Evolutionary conservation across 2,113 vertebrate genomes (phyloP).

Genomic region (Gadus macrocephalus): DNA sequence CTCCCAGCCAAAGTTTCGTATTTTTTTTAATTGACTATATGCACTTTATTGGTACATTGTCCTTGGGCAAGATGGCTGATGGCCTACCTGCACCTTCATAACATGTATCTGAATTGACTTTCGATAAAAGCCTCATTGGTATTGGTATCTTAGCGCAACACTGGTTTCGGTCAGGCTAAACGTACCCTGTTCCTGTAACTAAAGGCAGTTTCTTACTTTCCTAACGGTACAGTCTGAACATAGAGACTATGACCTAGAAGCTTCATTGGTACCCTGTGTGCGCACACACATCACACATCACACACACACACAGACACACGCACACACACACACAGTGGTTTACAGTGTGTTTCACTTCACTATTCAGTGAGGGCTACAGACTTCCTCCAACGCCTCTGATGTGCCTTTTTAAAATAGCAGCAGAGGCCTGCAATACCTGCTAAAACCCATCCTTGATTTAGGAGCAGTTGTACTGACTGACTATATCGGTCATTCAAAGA

Average conservation of each 20-base stretch:
- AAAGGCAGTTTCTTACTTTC: no score
- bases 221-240: no score
- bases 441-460: slow-evolving; percentile 4
- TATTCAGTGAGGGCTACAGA: slow-evolving; percentile 30
- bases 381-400: slow-evolving; percentile 10
- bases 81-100: neutral
- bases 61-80: neutral
- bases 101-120: neutral
- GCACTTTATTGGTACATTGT: neutral
- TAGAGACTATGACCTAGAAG: slow-evolving; percentile 4
- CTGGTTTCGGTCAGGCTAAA: no score
- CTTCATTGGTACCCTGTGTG: neutral
- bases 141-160: no score
- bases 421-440: neutral
- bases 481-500: no score
- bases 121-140: neutral
- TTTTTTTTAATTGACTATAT: neutral
- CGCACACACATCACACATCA: no score
- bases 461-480: no score
- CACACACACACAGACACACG: no score
- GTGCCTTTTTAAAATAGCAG: neutral
- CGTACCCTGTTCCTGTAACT: no score
- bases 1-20: no score
- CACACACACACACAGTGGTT: neutral
- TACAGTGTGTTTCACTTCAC: slow-evolving; percentile 54